These are phyloP conservation scores for Heliconius hewitsoni DNA, from an alignment of 1,140 invertebrate genomes.

Conservation along the genomic window DNA sequence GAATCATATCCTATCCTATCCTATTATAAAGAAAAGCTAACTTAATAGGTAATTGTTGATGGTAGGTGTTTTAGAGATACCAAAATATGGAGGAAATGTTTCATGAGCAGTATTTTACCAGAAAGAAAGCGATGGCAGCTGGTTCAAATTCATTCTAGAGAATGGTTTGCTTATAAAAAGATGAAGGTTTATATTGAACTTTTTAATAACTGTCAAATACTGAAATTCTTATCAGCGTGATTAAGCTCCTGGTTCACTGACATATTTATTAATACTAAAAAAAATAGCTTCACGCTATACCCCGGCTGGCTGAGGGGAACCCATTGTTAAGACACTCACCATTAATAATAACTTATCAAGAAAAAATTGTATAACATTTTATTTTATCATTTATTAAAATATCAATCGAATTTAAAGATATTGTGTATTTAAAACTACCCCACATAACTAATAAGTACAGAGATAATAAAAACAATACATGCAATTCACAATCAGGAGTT, in stretches of 20 bases:
- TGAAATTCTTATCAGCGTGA: no score
- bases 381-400: background rate
- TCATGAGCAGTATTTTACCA: background rate
- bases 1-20: slow-evolving; percentile 19
- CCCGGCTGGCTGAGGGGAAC: no score
- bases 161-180: background rate
- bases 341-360: no score
- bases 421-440: no score
- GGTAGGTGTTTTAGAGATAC: background rate
- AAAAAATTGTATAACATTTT: no score
- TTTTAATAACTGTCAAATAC: no score
- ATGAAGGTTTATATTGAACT: no score
- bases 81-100: background rate
- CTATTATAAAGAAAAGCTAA: slow-evolving; percentile 26
- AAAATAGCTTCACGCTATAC: no score
- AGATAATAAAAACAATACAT: slow-evolving; percentile 39
- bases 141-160: background rate
- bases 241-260: no score
- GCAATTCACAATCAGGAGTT: slow-evolving; percentile 35
- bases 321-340: no score
- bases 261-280: no score
- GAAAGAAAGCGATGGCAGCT: background rate
- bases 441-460: slow-evolving; percentile 24
- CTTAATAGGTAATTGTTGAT: background rate
- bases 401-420: background rate